Conservation (phyloP, 53 echinoderm and acorn worm species). For the Antedon mediterranea region DNA sequence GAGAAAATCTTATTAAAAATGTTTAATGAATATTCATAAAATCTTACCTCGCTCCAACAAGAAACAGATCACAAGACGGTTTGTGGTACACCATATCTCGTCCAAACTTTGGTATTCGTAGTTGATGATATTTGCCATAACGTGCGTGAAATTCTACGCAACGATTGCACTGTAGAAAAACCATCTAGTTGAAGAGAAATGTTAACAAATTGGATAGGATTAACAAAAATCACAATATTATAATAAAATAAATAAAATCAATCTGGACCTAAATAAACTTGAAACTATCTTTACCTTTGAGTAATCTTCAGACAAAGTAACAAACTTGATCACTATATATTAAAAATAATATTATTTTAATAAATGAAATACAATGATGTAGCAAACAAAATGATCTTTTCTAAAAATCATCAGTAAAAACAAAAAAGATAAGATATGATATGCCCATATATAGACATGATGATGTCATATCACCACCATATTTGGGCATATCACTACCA, state of each 20-base stretch:
- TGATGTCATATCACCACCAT: no score
- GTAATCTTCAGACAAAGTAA: slow-evolving; percentile 78
- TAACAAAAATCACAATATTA: no score
- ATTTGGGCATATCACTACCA: no score
- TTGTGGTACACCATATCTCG: slow-evolving; percentile 77
- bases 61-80: slow-evolving; percentile 73
- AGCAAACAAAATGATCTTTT: neutral
- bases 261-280: no score
- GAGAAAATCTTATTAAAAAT: no score
- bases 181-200: slow-evolving; percentile 30
- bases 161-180: slow-evolving; percentile 80
- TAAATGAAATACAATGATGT: neutral
- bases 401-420: no score
- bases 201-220: neutral
- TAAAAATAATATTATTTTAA: slow-evolving; percentile 12
- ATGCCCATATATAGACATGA: no score
- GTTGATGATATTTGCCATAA: slow-evolving; percentile 66
- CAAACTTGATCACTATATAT: slow-evolving; percentile 72
- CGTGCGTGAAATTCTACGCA: slow-evolving; percentile 85
- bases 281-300: slow-evolving; percentile 41
- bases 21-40: neutral
- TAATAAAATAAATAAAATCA: no score
- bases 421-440: no score
- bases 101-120: slow-evolving; percentile 85
- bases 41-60: slow-evolving; percentile 67